Evolutionary conservation across 2,797 vertebrate genomes (phyloP), one percentile per base, ranked within the genome.

Genomic region (Clarias laeviceps): DNA sequence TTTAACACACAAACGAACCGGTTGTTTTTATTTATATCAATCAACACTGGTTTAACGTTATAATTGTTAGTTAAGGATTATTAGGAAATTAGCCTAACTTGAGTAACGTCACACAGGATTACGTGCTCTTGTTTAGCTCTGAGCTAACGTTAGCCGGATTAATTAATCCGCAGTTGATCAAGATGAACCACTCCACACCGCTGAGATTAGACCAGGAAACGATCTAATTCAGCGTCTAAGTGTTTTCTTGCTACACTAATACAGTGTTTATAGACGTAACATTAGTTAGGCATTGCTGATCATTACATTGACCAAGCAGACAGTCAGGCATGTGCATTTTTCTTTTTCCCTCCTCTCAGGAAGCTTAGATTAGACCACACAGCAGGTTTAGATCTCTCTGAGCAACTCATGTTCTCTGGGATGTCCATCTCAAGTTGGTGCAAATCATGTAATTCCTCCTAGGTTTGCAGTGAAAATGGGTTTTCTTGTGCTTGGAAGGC

Each of bases 81-180:
- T 65, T 80, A 45, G 45, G 59, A 17, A 65, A 65, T 27, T 14
- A 1, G 22, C 15, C 18, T 12, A 5, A 20, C n/a, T 22, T 22
- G 17, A 34, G 22, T 29, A n/a, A 50, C 45, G 45, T 50, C 11
- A 1, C 20, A 34, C 20, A 45, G 59, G 61, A 12, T 29, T 66
- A 40, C 37, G 37, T 17, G 24, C 15, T 27, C 45, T 50, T 50
- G 45, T 50, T 54, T 32, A 66, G 62, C n/a, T 32, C 7, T 9
- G 17, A 65, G 78, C 61, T 29, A 65, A 65, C 37, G 24, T 65
- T 50, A 80, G 22, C 40, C 54, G 62, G 79, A 54, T 54, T 80
- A 20, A 81, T 81, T 14, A 22, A 81, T 81, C 29, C 8, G 45
- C 17, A 66, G 4, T 50, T 14, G 34, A 14, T 40, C 59, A 62